Base-by-base conservation (phyloP, 2,113 vertebrate genomes). In the Aphelocoma coerulescens region DNA sequence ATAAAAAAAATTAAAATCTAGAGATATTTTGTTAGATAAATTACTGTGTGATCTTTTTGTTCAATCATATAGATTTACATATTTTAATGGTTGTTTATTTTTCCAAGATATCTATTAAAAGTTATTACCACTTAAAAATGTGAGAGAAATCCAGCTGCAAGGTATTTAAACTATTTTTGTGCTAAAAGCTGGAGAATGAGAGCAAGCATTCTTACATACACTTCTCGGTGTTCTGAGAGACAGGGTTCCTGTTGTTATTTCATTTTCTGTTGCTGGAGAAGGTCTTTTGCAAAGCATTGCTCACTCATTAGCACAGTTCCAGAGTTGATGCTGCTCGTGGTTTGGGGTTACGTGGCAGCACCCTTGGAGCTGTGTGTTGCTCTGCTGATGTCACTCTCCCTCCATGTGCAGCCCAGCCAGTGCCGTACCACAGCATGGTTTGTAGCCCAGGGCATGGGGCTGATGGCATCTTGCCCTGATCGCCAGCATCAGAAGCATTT, bases 281-380 rank as follows among this genome's bases (percentile, higher is more conserved):
- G 37, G 30, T 85, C 44, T 26, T 61, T 68, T 49, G 49, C 3
- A 0, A 72, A 82, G 58, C 43, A 6, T 30, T 37, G 27, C 39
- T 89, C 23, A 1, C 46, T 61, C 39, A 5, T 81, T 55, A 81
- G 21, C 33, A 19, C 1, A 4, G 27, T 57, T 73, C 52, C 63
- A 51, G 16, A 37, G 57, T 54, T 0, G 0, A 61, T 59, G 46
- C 44, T 18, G 23, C 39, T 26, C 0, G 0, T 7, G 4, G 8
- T 77, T 58, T 1, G 7, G 63, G 24, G 43, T 63, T 73, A 43
- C 3, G 1, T 27, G 68, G 59, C 55, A 77, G 32, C 2, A 3
- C 28, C 19, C 23, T 69, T 8, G 2, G 72, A 77, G 16, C 24
- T 10, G 11, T 0, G 0, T 27, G n/a, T 48, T 44, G n/a, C 63